Base-by-base conservation (phyloP, 2,888 invertebrate species). In the Heliconius erato region DNA sequence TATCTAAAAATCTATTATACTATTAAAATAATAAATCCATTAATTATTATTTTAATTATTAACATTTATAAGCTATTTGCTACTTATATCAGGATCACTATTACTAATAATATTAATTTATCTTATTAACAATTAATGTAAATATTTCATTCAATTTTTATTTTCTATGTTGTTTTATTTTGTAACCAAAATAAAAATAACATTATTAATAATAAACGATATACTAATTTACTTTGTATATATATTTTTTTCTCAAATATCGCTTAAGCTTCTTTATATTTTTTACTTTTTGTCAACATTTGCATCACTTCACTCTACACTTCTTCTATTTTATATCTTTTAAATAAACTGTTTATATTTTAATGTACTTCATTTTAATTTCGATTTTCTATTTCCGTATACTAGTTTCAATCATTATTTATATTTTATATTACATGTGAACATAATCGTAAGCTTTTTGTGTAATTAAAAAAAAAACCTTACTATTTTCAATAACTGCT, bases 391-490 rank as follows among this genome's bases (percentile, higher is more conserved):
- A 26, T 72, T 44, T 14, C 14, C 40, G 40, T n/a, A 71, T 71
- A 9, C n/a, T 40, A n/a, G 71, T 40, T 69, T 49, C 35, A 65
- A 16, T 40, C 12, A 35, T 69, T 69, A 11, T 35, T 28, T 71
- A 40, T 67, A 5, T 28, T 67, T 67, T 32, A 16, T 32, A 63
- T n/a, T n/a, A 63, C 23, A 35, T 44, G 7, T 68, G 14, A 71
- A 44, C n/a, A 71, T 14, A 28, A 65, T 71, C 14, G 71, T 44
- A 16, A 40, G 71, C 71, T 72, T 72, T 72, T 26, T 71, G n/a
- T 71, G 40, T 40, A 14, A 35, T n/a, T 71, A n/a, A 26, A n/a
- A n/a, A n/a, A 40, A 35, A 5, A n/a, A n/a, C 6, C 7, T 26
- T 26, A 44, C 40, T 35, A 44, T 72, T 72, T 72, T 26, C 44